Percentiles rank a stretch among this genome's conserved stretches.
phyloP scores from a whole-genome alignment of 2,888 invertebrate species.

The Chromoteleia sp. region DNA sequence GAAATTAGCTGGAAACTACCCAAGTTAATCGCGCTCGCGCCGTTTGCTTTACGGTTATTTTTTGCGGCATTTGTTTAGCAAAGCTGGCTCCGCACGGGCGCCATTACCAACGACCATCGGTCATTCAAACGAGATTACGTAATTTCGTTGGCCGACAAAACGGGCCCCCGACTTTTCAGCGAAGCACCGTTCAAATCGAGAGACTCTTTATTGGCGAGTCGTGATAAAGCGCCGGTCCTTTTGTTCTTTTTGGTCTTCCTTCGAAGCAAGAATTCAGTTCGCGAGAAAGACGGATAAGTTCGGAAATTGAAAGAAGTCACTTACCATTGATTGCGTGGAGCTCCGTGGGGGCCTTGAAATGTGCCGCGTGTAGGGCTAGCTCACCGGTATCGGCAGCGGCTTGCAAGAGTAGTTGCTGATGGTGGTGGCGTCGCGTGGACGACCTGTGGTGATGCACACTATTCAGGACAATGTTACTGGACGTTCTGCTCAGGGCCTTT shows the following conservation, averaged over 20 bases:
- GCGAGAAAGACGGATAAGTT: slow-evolving; percentile 38
- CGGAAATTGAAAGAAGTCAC: slow-evolving; percentile 72
- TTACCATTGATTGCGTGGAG: slow-evolving; percentile 81
- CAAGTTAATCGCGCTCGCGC: slow-evolving; percentile 59
- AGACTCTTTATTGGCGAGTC: background rate
- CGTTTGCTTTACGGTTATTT: slow-evolving; percentile 28
- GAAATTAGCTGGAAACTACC: slow-evolving; percentile 66
- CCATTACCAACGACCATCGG: background rate
- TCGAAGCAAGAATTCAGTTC: background rate
- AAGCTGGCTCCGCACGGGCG: slow-evolving; percentile 3
- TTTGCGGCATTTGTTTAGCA: slow-evolving; percentile 34
- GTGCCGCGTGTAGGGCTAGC: slow-evolving; percentile 78
- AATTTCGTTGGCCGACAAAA: too few species aligned
- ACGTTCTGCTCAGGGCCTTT: slow-evolving; percentile 93
- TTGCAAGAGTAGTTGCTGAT: slow-evolving; percentile 83
- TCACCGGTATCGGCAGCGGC: slow-evolving; percentile 82
- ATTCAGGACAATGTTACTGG: slow-evolving; percentile 93
- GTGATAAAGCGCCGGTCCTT: background rate
- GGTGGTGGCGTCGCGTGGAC: slow-evolving; percentile 89
- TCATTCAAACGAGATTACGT: too few species aligned
- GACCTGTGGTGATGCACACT: slow-evolving; percentile 93
- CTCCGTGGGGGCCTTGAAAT: slow-evolving; percentile 80
- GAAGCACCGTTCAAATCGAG: background rate
- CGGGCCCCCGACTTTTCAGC: too few species aligned
- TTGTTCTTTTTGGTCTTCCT: background rate